Evolutionary conservation across 1,140 invertebrate species (phyloP), one percentile per base, ranked within the genome.

Genomic region (Lordiphosa collinella): DNA sequence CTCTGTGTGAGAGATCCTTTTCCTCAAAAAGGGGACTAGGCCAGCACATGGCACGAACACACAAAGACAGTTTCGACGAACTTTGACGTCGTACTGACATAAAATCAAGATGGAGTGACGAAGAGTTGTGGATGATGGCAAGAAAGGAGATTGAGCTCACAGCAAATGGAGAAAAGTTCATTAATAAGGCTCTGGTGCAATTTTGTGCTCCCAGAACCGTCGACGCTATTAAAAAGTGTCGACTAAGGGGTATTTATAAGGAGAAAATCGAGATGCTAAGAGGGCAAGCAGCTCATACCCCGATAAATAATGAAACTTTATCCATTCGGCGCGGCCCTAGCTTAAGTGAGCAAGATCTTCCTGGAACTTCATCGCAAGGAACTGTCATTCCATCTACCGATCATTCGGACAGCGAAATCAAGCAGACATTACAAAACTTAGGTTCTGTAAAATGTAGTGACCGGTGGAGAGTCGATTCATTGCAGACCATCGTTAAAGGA

Each of bases 171-270:
- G 16, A n/a, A n/a, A n/a, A n/a, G n/a, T 43, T 25, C 16, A 16
- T 25, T 5, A 25, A 43, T 8, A 41, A 41, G 14, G 12, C 11
- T 13, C 38, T 41, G 14, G 38, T 9, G 16, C 12, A 18, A 18
- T 13, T 14, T 4, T 41, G 18, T 5, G 14, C 38, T 9, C 7
- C 12, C 14, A 3, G 14, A 4, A 41, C 12, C 38, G 38, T 41
- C 38, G 38, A 41, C 38, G 38, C 38, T 2, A 41, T 41, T 8
- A 41, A 41, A 4, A 41, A 41, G 8, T 22, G 38, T 41, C 38
- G 38, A 10, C 38, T n/a, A 14, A 41, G 38, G 38, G 38, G 18
- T 7, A 41, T 9, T 9, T 41, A 41, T 22, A 41, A 41, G 38
- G 6, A 12, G 7, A 18, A 22, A 41, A 41, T 18, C 3, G 38